Base-by-base conservation (phyloP, 2,888 invertebrate genomes). In the Elegia similella region DNA sequence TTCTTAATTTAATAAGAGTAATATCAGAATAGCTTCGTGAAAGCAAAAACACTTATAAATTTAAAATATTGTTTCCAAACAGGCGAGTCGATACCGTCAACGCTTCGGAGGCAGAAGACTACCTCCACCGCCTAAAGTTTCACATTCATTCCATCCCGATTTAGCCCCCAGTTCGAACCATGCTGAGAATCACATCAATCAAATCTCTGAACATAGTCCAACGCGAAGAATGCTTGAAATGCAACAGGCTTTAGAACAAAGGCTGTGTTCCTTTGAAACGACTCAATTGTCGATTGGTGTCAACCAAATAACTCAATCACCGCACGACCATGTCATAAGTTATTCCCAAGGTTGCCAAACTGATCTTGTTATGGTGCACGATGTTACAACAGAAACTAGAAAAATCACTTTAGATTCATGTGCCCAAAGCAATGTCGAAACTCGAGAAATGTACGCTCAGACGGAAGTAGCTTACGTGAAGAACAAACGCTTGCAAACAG, bases 41-140 rank as follows among this genome's bases (percentile, higher is more conserved):
- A n/a, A n/a, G n/a, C n/a, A n/a, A n/a, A n/a, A n/a, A n/a, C n/a
- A n/a, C n/a, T n/a, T n/a, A n/a, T n/a, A n/a, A n/a, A n/a, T n/a
- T n/a, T n/a, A 62, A 50, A 62, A 70, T 76, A 72, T 85, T 88
- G 75, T 90, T 73, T 88, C 78, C 73, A 75, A 82, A 88, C 91
- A 92, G 92, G 92, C 92, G 67, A 82, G 80, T 82, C 86, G 87
- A 75, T 89, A 89, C 78, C 88, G 88, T 64, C 84, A 84, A 67
- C 84, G 86, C 74, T 82, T 75, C 79, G 82, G 84, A 70, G 80
- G 83, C 75, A 82, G 84, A 81, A 84, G 84, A 73, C 76, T 83
- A 60, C 82, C 79, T 66, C 72, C 79, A 55, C 75, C 80, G 61
- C 73, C 82, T 60, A 82, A 82, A 68, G 63, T 76, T 60, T 69